Conservation (phyloP, 2,797 vertebrate genomes). For the Sciurus vulgaris region DNA sequence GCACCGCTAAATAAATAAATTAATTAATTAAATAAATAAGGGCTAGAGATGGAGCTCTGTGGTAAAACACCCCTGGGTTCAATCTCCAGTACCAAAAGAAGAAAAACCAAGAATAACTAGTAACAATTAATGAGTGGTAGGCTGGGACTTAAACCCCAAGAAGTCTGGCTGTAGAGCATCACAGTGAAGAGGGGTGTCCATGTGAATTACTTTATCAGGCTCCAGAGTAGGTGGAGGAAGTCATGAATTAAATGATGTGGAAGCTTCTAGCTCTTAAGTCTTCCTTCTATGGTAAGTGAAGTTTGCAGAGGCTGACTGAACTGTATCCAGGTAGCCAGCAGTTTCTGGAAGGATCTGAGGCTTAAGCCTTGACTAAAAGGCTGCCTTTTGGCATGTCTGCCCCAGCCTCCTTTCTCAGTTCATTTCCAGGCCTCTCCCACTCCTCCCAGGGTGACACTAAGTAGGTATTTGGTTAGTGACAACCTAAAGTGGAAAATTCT, state of each 20-base stretch:
- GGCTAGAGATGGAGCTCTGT: too few species aligned
- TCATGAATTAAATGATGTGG: background rate
- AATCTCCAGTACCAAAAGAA: too few species aligned
- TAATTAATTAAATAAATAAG: too few species aligned
- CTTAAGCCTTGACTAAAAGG: background rate
- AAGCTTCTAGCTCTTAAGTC: background rate
- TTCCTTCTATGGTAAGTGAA: constrained; percentile 29
- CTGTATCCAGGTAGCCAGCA: background rate
- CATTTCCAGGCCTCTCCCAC: background rate
- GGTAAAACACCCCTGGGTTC: too few species aligned
- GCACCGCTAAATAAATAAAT: too few species aligned
- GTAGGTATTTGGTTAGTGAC: background rate
- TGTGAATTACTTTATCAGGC: background rate
- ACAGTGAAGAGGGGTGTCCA: background rate
- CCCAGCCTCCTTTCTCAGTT: background rate
- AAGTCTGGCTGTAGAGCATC: background rate
- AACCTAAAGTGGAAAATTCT: constrained; percentile 45
- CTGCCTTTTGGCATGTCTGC: background rate
- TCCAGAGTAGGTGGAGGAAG: background rate
- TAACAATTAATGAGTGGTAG: background rate
- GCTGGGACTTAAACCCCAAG: background rate
- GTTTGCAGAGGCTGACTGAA: background rate
- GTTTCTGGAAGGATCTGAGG: constrained; percentile 18
- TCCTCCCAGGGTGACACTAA: background rate
- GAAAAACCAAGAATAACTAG: background rate